Evolutionary conservation across 2,797 vertebrate species (phyloP).

Genomic region (Alcedo atthis): DNA sequence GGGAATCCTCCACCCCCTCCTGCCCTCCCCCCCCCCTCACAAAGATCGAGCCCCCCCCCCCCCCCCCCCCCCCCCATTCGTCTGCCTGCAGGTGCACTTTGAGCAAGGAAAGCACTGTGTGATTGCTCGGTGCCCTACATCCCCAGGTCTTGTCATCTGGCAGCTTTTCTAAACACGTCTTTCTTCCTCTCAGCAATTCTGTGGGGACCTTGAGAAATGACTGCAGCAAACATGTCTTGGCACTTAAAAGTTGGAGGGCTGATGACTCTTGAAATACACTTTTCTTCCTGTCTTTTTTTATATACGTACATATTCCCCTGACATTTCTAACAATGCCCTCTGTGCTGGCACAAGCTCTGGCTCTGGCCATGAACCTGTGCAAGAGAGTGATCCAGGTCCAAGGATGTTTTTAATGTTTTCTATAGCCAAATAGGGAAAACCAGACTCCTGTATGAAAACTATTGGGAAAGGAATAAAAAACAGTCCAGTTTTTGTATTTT

Average conservation of each 20-base stretch:
- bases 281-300: not conserved
- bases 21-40: not conserved
- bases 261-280: constrained; percentile 29
- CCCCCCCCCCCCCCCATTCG: not conserved
- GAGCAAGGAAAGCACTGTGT: not conserved
- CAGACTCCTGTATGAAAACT: not conserved
- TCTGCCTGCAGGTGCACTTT: constrained; percentile 18
- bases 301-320: not conserved
- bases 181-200: constrained; percentile 55
- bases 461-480: not conserved
- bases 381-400: not conserved
- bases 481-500: not conserved
- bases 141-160: constrained; percentile 46
- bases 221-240: constrained; percentile 53
- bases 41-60: not conserved
- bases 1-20: not conserved
- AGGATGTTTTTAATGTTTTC: not conserved
- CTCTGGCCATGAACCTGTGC: not conserved
- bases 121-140: constrained; percentile 54
- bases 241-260: constrained; percentile 56
- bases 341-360: constrained; percentile 12
- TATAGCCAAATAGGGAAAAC: not conserved
- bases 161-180: constrained; percentile 30
- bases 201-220: constrained; percentile 47
- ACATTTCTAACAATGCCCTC: not conserved